Evolutionary conservation across 2,113 vertebrate genomes (phyloP), one percentile per base, ranked within the genome.

Genomic region (Plestiodon gilberti): DNA sequence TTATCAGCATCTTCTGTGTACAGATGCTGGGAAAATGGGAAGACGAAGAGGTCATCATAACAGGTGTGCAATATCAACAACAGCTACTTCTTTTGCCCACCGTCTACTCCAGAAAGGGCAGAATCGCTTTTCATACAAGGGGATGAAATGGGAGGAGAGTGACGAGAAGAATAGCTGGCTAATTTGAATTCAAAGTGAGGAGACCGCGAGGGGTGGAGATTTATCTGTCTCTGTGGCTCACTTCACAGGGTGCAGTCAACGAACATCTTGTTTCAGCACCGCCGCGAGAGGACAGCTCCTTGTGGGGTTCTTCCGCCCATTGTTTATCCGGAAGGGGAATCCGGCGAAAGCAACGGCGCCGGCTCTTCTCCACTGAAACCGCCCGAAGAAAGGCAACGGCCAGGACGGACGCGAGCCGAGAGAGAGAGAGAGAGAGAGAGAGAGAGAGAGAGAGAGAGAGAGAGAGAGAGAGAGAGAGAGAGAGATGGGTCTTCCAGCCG

Each of bases 181-280:
- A 28, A 38, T 55, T 55, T 64, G 33, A 35, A 65, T 74, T 18
- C 38, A 55, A 7, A 28, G 40, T 10, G 70, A 79, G 55, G 67
- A n/a, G 33, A 22, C 13, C 1, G 7, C 55, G 55, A 6, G 35
- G 40, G 83, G 62, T 8, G 35, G 84, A 17, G 48, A 67, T 25
- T 52, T 23, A 2, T 40, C 64, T 2, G 28, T 3, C 38, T 59
- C 70, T 70, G 6, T n/a, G 1, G 18, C 38, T 71, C 48, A 14
- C n/a, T 76, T 22, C 7, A 9, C 38, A 2, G 38, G 38, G 25
- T 14, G 22, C 38, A 23, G 38, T 3, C 35, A 20, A 2, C 0
- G 40, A 30, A 55, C 40, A 17, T 7, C 10, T 30, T 4, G n/a
- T 5, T 88, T 75, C 87, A 88, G 82, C 33, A 88, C 82, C 87